These are phyloP conservation scores for Aleiodes leptofemur DNA, from an alignment of 2,888 invertebrate species.

Conservation along the genomic window DNA sequence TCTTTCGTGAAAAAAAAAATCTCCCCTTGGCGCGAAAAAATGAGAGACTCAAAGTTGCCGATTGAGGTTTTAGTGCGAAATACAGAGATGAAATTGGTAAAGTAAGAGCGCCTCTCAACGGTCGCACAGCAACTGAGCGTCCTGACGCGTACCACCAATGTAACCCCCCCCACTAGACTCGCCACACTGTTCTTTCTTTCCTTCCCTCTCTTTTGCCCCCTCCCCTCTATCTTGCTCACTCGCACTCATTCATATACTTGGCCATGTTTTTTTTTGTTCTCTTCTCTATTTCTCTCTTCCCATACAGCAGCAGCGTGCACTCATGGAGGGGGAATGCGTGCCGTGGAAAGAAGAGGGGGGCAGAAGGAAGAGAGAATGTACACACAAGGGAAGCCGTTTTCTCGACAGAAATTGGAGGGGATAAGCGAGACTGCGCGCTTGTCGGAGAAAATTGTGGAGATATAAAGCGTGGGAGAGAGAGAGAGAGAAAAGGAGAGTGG, in stretches of 20 bases:
- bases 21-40: conserved; percentile 34
- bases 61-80: conserved; percentile 43
- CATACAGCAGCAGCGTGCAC: conserved; percentile 41
- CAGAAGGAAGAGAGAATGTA: conserved; percentile 12
- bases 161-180: conserved; percentile 64
- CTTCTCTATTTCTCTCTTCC: conserved; percentile 38
- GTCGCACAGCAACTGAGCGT: conserved; percentile 75
- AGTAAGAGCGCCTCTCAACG: conserved; percentile 69
- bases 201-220: conserved; percentile 45
- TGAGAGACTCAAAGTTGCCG: conserved; percentile 14
- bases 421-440: conserved; percentile 26
- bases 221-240: conserved; percentile 8
- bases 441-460: conserved; percentile 44
- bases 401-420: conserved; percentile 36
- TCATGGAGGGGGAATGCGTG: conserved; percentile 41
- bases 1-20: not conserved
- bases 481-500: conserved; percentile 25
- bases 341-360: conserved; percentile 41
- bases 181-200: conserved; percentile 40
- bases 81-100: conserved; percentile 46
- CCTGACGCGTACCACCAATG: conserved; percentile 68
- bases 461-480: conserved; percentile 25
- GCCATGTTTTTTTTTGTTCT: conserved; percentile 31
- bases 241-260: not conserved
- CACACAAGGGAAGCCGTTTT: conserved; percentile 47